Evolutionary conservation across 1,140 invertebrate genomes (phyloP), one percentile per base, ranked within the genome.

Genomic region (Battus philenor): DNA sequence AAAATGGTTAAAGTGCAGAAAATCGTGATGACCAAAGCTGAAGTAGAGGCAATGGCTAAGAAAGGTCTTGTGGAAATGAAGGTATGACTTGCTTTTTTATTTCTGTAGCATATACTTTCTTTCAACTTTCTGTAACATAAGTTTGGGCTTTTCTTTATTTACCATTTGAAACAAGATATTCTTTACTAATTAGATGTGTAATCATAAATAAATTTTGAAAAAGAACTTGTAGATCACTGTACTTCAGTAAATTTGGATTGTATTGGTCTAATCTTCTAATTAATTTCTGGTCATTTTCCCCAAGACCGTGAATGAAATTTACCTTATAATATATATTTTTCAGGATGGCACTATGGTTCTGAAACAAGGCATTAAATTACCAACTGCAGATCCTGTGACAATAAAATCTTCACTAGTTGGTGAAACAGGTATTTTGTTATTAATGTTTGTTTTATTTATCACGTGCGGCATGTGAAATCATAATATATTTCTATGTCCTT

Each of bases 1-100:
- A 88, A 88, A 51, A 68, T 87, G n/a, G 87, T 89, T 0, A 87
- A 87, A 50, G 88, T 90, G 1, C 87, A 90, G 58, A 89, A 89
- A 66, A 87, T 90, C 26, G 78, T 88, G 0, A 86, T 90, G 76
- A 89, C 88, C 8, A 90, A 89, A 64, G 87, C 88, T 3, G 87
- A 90, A 68, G 88, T 90, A 10, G 87, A 88, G 47, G 87, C 82
- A 0, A 89, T 90, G 86, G 87, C 88, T 7, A 89, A 88, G 51
- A 78, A 89, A 53, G 88, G 89, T 10, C 86, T 88, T 13, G 70
- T 89, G 7, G 81, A 87, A 64, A 82, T 89, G 61, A 88, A 88
- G 73, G 87, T 87, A 53, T 3, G 17, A 11, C n/a, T n/a, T n/a
- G n/a, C n/a, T n/a, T n/a, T n/a, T n/a, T n/a, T n/a, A n/a, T n/a